Conservation (phyloP, 2,113 vertebrate species). For the Perccottus glenii region DNA sequence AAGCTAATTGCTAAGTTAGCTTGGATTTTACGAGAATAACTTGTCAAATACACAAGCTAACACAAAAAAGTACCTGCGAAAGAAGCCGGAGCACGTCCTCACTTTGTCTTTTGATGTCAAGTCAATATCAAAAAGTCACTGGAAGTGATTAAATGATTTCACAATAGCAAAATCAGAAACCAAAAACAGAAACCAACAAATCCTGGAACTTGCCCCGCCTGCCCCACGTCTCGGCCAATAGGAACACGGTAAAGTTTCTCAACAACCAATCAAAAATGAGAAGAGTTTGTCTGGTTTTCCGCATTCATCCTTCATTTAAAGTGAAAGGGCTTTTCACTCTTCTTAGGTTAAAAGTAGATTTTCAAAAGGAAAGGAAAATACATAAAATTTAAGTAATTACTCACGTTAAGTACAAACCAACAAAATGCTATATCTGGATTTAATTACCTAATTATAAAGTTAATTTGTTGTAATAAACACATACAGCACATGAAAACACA, state of each 20-base stretch:
- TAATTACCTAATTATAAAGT: too few relatives aligned
- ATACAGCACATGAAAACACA: too few relatives aligned
- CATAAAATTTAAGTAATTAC: too few relatives aligned
- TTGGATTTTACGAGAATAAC: background rate
- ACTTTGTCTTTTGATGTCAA: background rate
- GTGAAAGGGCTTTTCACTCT: too few relatives aligned
- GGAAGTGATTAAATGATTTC: background rate
- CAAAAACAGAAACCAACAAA: slow-evolving; percentile 17
- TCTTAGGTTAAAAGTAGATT: too few relatives aligned
- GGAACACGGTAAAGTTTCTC: background rate
- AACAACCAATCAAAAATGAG: slow-evolving; percentile 17
- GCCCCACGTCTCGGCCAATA: slow-evolving; percentile 41
- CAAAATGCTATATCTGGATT: too few relatives aligned
- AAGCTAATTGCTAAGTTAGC: slow-evolving; percentile 16
- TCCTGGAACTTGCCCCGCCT: slow-evolving; percentile 46
- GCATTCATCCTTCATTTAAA: too few relatives aligned
- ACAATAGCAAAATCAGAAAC: background rate
- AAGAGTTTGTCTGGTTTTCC: background rate
- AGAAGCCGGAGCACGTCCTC: background rate
- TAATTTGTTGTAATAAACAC: too few relatives aligned
- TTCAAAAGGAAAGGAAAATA: too few relatives aligned
- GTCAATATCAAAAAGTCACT: background rate
- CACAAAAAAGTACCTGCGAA: background rate
- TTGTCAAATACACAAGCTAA: background rate
- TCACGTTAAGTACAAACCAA: too few relatives aligned